A percentile compares a stretch with the other conserved stretches of the same genome.
phyloP scores from a whole-genome alignment of 2,797 vertebrate genomes.

The Hyperoplus lanceolatus region DNA sequence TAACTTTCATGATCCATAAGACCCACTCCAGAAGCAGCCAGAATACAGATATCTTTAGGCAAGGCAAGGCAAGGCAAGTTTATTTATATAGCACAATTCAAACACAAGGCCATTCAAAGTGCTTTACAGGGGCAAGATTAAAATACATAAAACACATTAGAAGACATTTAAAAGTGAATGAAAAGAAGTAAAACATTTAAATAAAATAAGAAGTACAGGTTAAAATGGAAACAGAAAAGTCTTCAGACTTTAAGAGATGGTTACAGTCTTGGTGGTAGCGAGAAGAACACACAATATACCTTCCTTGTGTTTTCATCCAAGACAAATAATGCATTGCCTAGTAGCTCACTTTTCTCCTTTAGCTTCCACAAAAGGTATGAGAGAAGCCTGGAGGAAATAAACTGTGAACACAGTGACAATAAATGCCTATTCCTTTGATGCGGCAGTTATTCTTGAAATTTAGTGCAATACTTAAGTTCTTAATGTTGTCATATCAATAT shows the following conservation, averaged over 20 bases:
- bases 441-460: slow-evolving; percentile 43
- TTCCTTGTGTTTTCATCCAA: slow-evolving; percentile 16
- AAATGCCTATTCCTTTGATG: slow-evolving; percentile 14
- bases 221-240: too few relatives aligned
- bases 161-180: too few relatives aligned
- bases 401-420: slow-evolving; percentile 23
- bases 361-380: slow-evolving; percentile 8
- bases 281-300: neutral
- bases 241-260: neutral
- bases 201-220: too few relatives aligned
- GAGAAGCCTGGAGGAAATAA: slow-evolving; percentile 29
- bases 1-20: neutral
- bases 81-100: too few relatives aligned
- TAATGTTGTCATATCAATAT: slow-evolving; percentile 50
- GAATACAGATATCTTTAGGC: neutral
- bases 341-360: slow-evolving; percentile 4
- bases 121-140: too few relatives aligned
- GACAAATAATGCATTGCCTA: neutral
- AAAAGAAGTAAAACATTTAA: too few relatives aligned
- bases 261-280: neutral
- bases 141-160: too few relatives aligned
- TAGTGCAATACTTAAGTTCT: slow-evolving; percentile 35
- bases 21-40: neutral
- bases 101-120: too few relatives aligned
- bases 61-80: too few relatives aligned